Evolutionary conservation across 2,797 vertebrate species (phyloP).

Genomic region (Vultur gryphus): DNA sequence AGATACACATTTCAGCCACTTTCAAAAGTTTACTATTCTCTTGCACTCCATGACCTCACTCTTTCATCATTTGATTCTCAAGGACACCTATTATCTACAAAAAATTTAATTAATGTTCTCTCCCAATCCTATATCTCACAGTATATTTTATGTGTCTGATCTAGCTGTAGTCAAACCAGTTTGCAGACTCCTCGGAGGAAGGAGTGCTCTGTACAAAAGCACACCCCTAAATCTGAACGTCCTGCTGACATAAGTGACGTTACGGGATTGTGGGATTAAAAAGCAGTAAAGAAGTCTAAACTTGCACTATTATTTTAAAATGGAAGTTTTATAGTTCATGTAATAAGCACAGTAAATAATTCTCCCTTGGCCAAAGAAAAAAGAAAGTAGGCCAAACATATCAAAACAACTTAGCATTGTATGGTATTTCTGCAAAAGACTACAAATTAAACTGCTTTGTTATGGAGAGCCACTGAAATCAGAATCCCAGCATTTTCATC

Average conservation of each 20-base stretch:
- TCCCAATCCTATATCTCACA: background rate
- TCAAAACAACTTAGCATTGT: background rate
- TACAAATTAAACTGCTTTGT: background rate
- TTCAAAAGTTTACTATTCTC: background rate
- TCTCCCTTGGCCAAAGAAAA: background rate
- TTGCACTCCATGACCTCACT: background rate
- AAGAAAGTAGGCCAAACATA: background rate
- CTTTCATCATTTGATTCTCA: slow-evolving; percentile 1
- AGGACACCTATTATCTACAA: background rate
- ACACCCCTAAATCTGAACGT: background rate
- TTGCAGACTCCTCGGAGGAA: background rate
- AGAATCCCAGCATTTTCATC: background rate
- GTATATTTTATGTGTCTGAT: background rate
- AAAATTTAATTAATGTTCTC: background rate
- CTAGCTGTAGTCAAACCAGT: background rate
- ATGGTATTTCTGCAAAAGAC: background rate
- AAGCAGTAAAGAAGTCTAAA: background rate
- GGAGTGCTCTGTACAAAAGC: background rate
- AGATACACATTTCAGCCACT: background rate
- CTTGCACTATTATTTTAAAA: background rate
- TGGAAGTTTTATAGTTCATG: background rate
- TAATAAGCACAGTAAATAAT: background rate
- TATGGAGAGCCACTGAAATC: rapidly evolving
- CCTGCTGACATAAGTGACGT: background rate
- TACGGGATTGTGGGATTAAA: background rate